A percentile compares a stretch with the other conserved stretches of the same genome.
Conservation (phyloP, 2,888 invertebrate genomes). For the Ichneumoninae sp. region DNA sequence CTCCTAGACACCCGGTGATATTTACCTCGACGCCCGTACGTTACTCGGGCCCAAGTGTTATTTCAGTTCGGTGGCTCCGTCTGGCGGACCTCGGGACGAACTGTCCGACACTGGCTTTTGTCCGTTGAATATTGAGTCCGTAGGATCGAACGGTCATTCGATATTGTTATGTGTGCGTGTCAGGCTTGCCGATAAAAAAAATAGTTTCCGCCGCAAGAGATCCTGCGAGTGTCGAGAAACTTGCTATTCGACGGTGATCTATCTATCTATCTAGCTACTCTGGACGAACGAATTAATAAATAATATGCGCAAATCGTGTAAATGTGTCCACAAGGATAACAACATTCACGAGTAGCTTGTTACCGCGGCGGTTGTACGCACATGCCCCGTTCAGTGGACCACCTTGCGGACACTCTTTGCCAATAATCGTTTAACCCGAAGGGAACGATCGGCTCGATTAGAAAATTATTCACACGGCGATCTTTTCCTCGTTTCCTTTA, state of each 20-base stretch:
- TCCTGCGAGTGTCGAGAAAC: neutral
- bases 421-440: slow-evolving; percentile 4
- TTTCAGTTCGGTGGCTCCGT: slow-evolving; percentile 78
- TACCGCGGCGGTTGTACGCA: no score
- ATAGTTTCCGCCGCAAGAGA: neutral
- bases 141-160: slow-evolving; percentile 52
- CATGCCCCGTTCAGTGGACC: slow-evolving; percentile 7
- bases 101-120: slow-evolving; percentile 37
- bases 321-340: slow-evolving; percentile 74
- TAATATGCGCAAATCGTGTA: slow-evolving; percentile 29
- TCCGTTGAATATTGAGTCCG: slow-evolving; percentile 57
- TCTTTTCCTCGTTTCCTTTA: neutral
- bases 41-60: slow-evolving; percentile 22
- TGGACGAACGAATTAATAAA: slow-evolving; percentile 22
- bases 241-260: slow-evolving; percentile 8
- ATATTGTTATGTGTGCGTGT: neutral
- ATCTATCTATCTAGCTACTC: neutral
- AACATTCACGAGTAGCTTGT: slow-evolving; percentile 72
- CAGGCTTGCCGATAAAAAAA: neutral
- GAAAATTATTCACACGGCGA: neutral
- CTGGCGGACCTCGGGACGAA: slow-evolving; percentile 76
- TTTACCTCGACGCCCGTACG: neutral
- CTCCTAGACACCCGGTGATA: neutral
- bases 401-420: neutral
- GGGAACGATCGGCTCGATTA: neutral